Conservation (phyloP, 1,140 invertebrate genomes). For the Odontomachus brunneus region DNA sequence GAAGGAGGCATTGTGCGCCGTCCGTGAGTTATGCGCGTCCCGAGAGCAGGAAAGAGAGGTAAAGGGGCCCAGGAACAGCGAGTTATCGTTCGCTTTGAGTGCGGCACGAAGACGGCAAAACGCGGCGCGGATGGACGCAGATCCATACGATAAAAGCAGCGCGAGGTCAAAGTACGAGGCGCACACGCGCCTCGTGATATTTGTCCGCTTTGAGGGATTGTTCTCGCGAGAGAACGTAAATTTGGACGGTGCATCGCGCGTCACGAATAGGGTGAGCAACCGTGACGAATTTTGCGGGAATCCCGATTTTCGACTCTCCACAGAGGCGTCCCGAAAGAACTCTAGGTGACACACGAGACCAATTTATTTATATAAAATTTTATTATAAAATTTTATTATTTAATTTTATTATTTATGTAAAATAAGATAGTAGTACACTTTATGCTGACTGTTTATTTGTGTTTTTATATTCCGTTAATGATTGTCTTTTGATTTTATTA, state of each 20-base stretch:
- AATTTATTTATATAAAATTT: no score
- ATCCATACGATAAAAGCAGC: slow-evolving; percentile 27
- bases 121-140: neutral
- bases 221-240: slow-evolving; percentile 10
- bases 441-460: no score
- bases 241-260: neutral
- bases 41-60: neutral
- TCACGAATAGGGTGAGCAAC: no score
- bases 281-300: no score
- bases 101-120: slow-evolving; percentile 30
- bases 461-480: no score
- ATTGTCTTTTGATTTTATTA: no score
- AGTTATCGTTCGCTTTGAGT: slow-evolving; percentile 32
- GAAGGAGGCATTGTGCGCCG: slow-evolving; percentile 32
- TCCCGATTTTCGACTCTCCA: no score
- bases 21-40: slow-evolving; percentile 47
- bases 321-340: no score
- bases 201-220: neutral
- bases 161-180: slow-evolving; percentile 35
- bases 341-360: no score
- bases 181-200: slow-evolving; percentile 9
- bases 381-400: no score
- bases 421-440: no score
- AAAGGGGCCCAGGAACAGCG: neutral
- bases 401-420: no score